A percentile compares a stretch with the other conserved stretches of the same genome.
Conservation (phyloP, 92 coral and sea anemone species). For the Montipora capitata region DNA sequence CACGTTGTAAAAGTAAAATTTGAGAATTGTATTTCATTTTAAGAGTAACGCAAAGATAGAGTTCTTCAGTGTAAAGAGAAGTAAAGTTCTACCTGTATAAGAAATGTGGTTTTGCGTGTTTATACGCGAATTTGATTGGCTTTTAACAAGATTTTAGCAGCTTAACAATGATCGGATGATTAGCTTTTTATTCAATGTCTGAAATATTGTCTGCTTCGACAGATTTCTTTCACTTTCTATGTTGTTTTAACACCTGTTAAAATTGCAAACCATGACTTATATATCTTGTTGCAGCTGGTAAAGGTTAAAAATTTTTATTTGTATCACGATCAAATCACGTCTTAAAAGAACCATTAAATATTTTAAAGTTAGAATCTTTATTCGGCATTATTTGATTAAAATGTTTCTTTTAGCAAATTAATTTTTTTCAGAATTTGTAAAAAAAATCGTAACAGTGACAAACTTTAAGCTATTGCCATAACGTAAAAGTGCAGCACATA, state of each 20-base stretch:
- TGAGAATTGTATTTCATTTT: neutral
- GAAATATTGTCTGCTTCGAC: slow-evolving; percentile 16
- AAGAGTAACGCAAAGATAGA: neutral
- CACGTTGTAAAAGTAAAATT: no score
- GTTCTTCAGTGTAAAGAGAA: neutral
- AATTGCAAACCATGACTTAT: no score
- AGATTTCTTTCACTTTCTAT: neutral
- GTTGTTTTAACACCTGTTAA: no score
- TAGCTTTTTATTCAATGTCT: slow-evolving; percentile 18
- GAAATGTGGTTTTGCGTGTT: no score
- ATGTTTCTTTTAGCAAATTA: no score
- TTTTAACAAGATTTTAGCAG: neutral
- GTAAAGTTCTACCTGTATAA: neutral
- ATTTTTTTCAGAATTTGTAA: neutral
- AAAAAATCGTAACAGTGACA: neutral
- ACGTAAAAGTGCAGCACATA: neutral
- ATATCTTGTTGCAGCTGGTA: neutral
- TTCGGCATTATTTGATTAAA: no score
- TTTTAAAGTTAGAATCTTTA: no score
- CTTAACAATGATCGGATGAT: neutral
- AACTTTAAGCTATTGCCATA: neutral
- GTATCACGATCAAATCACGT: neutral
- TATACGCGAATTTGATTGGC: neutral
- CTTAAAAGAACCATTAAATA: neutral
- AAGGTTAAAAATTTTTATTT: neutral